Conservation (phyloP, 2,113 vertebrate species). For the Hylia prasina region DNA sequence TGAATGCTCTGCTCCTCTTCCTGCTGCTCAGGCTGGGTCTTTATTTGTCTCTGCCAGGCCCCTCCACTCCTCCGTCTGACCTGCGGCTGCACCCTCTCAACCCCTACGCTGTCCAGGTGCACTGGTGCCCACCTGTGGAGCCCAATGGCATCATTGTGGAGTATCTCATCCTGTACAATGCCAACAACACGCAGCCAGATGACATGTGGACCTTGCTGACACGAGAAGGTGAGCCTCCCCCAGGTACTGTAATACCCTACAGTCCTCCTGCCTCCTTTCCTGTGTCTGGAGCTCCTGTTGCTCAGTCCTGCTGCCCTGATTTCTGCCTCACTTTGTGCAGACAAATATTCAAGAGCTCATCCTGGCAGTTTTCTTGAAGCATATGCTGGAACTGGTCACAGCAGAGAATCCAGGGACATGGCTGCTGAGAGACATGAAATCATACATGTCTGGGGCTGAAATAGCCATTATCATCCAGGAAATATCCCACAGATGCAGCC, state of each 20-base stretch:
- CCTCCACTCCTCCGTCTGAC: slow-evolving; percentile 88
- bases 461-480: background rate
- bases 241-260: background rate
- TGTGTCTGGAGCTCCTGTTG: background rate
- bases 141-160: slow-evolving; percentile 90
- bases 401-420: background rate
- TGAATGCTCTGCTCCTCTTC: background rate
- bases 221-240: slow-evolving; percentile 78
- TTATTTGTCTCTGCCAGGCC: slow-evolving; percentile 70
- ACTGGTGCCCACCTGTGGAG: slow-evolving; percentile 91
- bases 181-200: slow-evolving; percentile 85
- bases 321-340: background rate
- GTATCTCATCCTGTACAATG: slow-evolving; percentile 88
- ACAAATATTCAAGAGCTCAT: background rate
- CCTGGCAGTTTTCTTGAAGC: background rate
- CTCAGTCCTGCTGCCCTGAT: background rate
- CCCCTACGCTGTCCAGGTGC: slow-evolving; percentile 86
- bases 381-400: background rate
- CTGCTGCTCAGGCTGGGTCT: background rate
- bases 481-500: background rate
- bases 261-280: background rate
- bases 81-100: slow-evolving; percentile 85
- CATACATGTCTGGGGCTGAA: background rate
- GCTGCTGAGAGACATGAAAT: background rate
- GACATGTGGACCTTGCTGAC: slow-evolving; percentile 88